phyloP scores from a whole-genome alignment of 1,140 invertebrate genomes.

The Asobara japonica region DNA sequence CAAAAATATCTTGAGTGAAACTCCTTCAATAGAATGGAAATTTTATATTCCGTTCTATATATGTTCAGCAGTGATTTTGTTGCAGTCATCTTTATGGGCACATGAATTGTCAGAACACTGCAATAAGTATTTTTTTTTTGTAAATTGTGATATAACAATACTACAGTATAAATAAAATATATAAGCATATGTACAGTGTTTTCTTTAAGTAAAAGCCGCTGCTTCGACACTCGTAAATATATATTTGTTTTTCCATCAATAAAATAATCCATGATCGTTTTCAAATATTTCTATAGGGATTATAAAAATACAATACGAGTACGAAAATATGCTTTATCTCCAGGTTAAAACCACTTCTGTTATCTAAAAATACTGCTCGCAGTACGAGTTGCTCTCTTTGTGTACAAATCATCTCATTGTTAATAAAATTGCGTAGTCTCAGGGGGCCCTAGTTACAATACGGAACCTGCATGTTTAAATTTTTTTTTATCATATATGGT shows the following conservation, averaged over 20 bases:
- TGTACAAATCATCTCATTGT: slow-evolving; percentile 23
- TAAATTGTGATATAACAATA: slow-evolving; percentile 54
- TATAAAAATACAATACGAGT: not conserved
- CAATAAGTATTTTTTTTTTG: slow-evolving; percentile 33
- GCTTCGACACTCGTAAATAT: slow-evolving; percentile 33
- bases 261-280: not conserved
- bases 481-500: slow-evolving; percentile 18
- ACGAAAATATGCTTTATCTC: slow-evolving; percentile 39
- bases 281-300: not conserved
- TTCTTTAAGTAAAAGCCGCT: slow-evolving; percentile 65
- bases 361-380: slow-evolving; percentile 65
- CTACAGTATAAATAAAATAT: slow-evolving; percentile 66
- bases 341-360: slow-evolving; percentile 41
- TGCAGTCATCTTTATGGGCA: no score
- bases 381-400: slow-evolving; percentile 52
- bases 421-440: not conserved
- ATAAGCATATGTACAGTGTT: slow-evolving; percentile 63
- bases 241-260: not conserved
- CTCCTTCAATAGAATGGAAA: no score
- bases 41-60: no score
- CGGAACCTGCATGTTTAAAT: no score
- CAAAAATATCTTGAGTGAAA: no score
- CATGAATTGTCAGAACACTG: no score
- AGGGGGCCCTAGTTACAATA: slow-evolving; percentile 5
- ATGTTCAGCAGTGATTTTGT: no score